phyloP scores from a whole-genome alignment of 2,797 vertebrate genomes.

The Mus spretus region DNA sequence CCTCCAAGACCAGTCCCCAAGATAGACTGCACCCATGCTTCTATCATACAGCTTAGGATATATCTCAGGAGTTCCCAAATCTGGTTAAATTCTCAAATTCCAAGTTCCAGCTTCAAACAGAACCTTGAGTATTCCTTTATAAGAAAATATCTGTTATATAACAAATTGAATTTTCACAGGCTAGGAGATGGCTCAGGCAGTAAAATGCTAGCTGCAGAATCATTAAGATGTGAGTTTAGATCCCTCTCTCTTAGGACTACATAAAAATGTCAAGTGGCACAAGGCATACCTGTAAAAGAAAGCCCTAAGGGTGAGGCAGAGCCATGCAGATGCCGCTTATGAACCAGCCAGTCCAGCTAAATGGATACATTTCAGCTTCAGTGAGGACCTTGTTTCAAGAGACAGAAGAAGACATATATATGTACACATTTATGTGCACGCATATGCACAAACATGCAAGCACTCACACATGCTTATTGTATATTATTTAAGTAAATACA shows the following conservation, averaged over 20 bases:
- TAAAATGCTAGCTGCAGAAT: not conserved
- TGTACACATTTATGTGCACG: not conserved
- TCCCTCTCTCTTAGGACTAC: not conserved
- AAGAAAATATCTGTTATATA: slow-evolving; percentile 5
- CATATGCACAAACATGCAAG: not conserved
- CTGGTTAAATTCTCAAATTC: not conserved
- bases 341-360: not conserved
- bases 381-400: not conserved
- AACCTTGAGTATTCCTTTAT: not conserved
- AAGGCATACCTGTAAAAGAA: not conserved
- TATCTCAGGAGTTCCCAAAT: not conserved
- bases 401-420: not conserved
- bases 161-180: not conserved
- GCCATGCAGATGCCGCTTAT: not conserved
- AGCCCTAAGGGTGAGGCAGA: not conserved
- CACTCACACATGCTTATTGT: not conserved
- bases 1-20: not conserved
- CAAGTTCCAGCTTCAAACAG: not conserved
- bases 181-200: not conserved
- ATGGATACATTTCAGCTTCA: not conserved
- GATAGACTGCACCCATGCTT: not conserved
- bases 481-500: not conserved
- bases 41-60: not conserved
- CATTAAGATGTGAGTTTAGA: not conserved
- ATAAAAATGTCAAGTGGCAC: not conserved